Conservation (phyloP, 2,888 invertebrate genomes). For the Chironomus tentans region DNA sequence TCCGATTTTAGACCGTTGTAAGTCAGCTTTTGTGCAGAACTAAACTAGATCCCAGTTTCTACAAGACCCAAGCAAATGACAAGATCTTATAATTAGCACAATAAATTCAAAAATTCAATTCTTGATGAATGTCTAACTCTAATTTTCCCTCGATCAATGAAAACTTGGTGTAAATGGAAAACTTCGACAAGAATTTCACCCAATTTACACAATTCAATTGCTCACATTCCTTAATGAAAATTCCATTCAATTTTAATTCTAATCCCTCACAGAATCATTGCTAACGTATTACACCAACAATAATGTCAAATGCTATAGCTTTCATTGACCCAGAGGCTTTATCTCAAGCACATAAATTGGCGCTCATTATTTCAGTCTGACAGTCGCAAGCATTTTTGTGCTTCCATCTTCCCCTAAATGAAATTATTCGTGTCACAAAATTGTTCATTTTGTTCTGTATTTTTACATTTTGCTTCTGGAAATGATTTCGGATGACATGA, state of each 20-base stretch:
- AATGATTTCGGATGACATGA: not conserved
- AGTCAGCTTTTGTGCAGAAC: no score
- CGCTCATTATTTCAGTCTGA: slow-evolving; percentile 8
- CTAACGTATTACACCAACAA: not conserved
- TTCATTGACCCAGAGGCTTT: not conserved
- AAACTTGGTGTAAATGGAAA: no score
- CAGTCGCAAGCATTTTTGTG: not conserved
- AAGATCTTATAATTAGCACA: no score
- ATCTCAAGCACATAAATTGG: not conserved
- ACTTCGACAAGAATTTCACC: no score
- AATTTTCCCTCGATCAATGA: no score
- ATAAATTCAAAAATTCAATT: not conserved
- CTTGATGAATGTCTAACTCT: no score
- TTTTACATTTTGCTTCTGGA: not conserved
- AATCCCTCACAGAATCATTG: not conserved
- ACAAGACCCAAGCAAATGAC: no score
- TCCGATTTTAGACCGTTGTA: no score
- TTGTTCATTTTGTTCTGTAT: not conserved
- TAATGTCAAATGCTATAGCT: not conserved
- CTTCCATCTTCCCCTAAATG: not conserved
- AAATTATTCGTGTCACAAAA: slow-evolving; percentile 10
- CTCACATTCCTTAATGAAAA: no score
- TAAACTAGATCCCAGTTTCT: no score
- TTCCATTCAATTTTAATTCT: no score
- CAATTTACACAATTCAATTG: no score